A percentile compares a stretch with the other conserved stretches of the same genome.
phyloP scores from a whole-genome alignment of 2,113 vertebrate species.

The Corapipo altera region DNA sequence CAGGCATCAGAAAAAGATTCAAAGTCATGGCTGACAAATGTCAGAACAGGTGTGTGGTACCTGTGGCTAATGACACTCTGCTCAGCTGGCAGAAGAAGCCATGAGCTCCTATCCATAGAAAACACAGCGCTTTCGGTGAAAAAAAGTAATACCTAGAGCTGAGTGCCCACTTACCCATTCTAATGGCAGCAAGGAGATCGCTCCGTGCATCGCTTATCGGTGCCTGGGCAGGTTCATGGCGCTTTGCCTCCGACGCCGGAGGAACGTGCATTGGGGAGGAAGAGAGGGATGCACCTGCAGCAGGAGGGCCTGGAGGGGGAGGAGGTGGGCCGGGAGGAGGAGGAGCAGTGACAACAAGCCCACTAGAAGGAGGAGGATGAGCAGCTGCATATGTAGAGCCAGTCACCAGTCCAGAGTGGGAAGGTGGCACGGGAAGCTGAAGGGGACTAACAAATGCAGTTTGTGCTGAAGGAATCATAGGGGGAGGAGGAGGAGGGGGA shows the following conservation, averaged over 20 bases:
- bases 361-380: constrained; percentile 77
- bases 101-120: neutral
- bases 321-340: constrained; percentile 88
- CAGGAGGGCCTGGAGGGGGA: constrained; percentile 83
- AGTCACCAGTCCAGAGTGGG: constrained; percentile 70
- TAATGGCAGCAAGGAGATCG: constrained; percentile 94
- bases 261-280: constrained; percentile 83
- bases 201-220: constrained; percentile 88
- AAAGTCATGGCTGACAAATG: neutral
- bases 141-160: neutral
- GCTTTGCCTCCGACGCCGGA: constrained; percentile 62
- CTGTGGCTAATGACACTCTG: neutral
- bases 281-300: constrained; percentile 74
- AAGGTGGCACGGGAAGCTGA: constrained; percentile 77
- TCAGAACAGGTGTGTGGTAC: neutral
- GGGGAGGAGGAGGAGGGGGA: constrained; percentile 84
- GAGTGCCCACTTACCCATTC: constrained; percentile 85
- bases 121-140: neutral
- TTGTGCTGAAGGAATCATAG: constrained; percentile 92
- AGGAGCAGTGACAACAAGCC: constrained; percentile 78
- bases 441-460: constrained; percentile 93
- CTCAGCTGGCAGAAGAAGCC: neutral
- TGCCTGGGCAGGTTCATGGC: constrained; percentile 62
- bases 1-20: neutral
- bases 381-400: constrained; percentile 69